phyloP scores from a whole-genome alignment of 2,113 vertebrate genomes.

The Gulo gulo region DNA sequence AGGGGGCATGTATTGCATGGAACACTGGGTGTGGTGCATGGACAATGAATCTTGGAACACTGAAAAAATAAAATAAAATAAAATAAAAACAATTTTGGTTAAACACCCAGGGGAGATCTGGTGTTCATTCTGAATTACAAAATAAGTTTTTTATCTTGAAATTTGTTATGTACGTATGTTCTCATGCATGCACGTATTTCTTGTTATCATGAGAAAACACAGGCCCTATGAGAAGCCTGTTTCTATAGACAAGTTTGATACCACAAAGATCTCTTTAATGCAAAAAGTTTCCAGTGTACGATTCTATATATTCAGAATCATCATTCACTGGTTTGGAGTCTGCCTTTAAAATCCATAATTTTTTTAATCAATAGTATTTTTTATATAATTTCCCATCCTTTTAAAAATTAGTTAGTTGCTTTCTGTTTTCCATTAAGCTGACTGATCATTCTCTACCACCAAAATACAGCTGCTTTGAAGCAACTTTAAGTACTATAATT shows the following conservation, averaged over 20 bases:
- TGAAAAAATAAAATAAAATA: too few relatives aligned
- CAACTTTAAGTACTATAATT: neutral
- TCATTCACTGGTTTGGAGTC: neutral
- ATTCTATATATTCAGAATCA: neutral
- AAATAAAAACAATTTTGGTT: neutral
- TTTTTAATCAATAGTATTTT: neutral
- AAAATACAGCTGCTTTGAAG: neutral
- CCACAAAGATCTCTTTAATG: neutral
- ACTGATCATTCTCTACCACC: neutral
- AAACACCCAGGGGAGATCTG: neutral
- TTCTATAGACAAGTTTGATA: neutral
- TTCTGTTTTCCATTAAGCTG: neutral
- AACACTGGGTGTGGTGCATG: too few relatives aligned
- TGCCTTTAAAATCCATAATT: neutral
- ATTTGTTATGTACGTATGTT: neutral
- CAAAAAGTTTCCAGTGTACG: neutral
- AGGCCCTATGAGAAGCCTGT: neutral
- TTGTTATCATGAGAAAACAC: neutral
- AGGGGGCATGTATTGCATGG: too few relatives aligned
- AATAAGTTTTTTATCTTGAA: neutral
- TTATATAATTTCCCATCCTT: neutral
- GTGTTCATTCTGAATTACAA: constrained; percentile 11
- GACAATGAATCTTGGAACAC: too few relatives aligned
- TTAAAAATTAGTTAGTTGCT: neutral
- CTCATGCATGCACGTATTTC: neutral